phyloP scores from a whole-genome alignment of 2,888 invertebrate genomes.

The Agonum fuliginosum region DNA sequence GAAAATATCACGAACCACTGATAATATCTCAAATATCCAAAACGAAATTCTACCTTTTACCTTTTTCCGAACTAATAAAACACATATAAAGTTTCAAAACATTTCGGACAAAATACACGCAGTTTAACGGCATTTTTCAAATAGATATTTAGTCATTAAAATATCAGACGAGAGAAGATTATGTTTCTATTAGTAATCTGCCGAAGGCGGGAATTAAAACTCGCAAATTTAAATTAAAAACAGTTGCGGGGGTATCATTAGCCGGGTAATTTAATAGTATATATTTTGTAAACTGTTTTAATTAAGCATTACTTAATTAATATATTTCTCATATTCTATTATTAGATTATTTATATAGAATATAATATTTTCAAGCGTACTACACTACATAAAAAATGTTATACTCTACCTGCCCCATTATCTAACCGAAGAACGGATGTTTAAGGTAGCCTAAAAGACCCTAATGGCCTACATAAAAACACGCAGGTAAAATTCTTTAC shows the following conservation, averaged over 20 bases:
- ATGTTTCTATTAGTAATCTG: too few relatives aligned
- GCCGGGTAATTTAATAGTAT: too few relatives aligned
- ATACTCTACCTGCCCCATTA: slow-evolving; percentile 27
- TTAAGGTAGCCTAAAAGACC: slow-evolving; percentile 32
- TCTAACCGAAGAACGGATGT: slow-evolving; percentile 29
- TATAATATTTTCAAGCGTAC: background rate
- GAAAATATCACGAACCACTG: slow-evolving; percentile 38
- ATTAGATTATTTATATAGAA: slow-evolving; percentile 6
- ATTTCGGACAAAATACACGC: background rate
- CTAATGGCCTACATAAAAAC: slow-evolving; percentile 35
- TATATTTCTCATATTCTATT: background rate
- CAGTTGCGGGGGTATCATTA: too few relatives aligned
- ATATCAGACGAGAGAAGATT: background rate
- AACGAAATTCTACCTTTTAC: slow-evolving; percentile 30
- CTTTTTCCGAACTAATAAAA: slow-evolving; percentile 24
- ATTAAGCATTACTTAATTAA: background rate
- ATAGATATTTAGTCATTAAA: background rate
- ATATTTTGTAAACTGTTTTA: too few relatives aligned
- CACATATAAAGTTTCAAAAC: slow-evolving; percentile 4
- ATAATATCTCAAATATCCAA: slow-evolving; percentile 32
- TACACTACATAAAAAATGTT: slow-evolving; percentile 10
- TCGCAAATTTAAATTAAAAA: too few relatives aligned
- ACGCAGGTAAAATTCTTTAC: slow-evolving; percentile 38
- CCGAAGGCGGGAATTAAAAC: too few relatives aligned
- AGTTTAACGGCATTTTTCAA: background rate